Evolutionary conservation across 1,140 invertebrate species (phyloP), one percentile per base, ranked within the genome.

Genomic region (Littorina saxatilis): DNA sequence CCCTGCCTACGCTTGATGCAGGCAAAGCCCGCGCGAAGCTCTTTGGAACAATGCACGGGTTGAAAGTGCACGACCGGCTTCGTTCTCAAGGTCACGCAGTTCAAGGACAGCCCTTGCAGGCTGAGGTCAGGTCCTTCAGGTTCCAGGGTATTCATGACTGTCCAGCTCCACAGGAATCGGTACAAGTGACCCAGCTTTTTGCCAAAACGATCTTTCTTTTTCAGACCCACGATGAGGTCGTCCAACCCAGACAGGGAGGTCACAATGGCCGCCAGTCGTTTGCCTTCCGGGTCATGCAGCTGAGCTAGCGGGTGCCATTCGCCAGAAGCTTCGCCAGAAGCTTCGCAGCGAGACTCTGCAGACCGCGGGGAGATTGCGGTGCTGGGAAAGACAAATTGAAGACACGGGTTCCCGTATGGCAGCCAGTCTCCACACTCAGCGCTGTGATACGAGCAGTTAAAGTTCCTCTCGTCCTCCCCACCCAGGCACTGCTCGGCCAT

Each of bases 391-490:
- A 35, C 4, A 35, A 72, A 72, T 15, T 37, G 9, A 11, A 72
- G 5, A 5, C 68, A 72, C 13, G 17, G 32, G n/a, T 37, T 29
- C 32, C 29, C 29, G 15, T 0, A 5, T n/a, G 7, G 68, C 11
- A 72, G 11, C 68, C 68, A 72, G 68, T 72, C 68, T n/a, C 37
- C 35, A 32, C 68, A 72, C 9, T 37, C 39, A 9, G 23, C 15
- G 32, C 11, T 11, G 7, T 15, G 20, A 35, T 72, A 72, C 11
- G 68, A 23, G 35, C 68, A 72, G 7, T 72, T 35, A 40, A 9
- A 72, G 7, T 72, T 32, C 32, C 37, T 72, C 68, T 72, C 68
- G 68, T 72, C 68, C 32, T 72, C 68, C 37, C 68, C 68, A 3
- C 32, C 32, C 17, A 35, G 29, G 35, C 68, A 72, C 39, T 72